Conservation (phyloP, 2,888 invertebrate genomes). For the Chrysopilus asiliformis region DNA sequence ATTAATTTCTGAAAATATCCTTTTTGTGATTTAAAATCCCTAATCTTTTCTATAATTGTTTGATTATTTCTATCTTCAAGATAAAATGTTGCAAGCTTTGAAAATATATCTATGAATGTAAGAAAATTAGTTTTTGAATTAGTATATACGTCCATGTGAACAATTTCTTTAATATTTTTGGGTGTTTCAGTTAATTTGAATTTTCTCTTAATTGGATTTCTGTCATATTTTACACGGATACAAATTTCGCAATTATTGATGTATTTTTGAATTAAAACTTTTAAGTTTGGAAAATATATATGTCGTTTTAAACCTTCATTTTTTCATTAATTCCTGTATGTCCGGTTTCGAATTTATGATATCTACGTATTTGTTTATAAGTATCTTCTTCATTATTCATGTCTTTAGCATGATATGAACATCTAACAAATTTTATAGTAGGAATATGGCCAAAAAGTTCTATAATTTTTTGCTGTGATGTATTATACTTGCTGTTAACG, state of each 20-base stretch:
- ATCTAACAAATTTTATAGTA: conserved; percentile 9
- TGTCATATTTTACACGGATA: conserved; percentile 6
- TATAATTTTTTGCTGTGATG: conserved; percentile 1
- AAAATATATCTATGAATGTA: conserved; percentile 7
- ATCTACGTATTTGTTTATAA: conserved; percentile 9
- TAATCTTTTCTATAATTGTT: too few relatives aligned
- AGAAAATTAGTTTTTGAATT: conserved; percentile 6
- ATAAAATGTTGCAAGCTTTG: conserved; percentile 6
- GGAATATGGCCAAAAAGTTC: conserved; percentile 2
- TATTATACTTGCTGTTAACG: conserved; percentile 8
- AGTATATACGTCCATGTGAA: conserved; percentile 4
- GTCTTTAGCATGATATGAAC: conserved; percentile 12
- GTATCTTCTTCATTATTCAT: conserved; percentile 10
- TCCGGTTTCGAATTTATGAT: conserved; percentile 2
- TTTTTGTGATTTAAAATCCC: too few relatives aligned
- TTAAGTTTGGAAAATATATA: neutral
- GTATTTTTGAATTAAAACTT: neutral
- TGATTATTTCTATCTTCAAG: too few relatives aligned
- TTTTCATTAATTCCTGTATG: conserved; percentile 3
- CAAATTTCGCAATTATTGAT: neutral
- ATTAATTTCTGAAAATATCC: too few relatives aligned
- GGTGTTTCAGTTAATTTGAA: conserved; percentile 8
- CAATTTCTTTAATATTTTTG: conserved; percentile 4
- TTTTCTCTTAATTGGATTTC: conserved; percentile 8
- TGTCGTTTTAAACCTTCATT: too few relatives aligned